These are phyloP conservation scores for Machimus atricapillus DNA, from an alignment of 2,888 invertebrate genomes.

Conservation along the genomic window DNA sequence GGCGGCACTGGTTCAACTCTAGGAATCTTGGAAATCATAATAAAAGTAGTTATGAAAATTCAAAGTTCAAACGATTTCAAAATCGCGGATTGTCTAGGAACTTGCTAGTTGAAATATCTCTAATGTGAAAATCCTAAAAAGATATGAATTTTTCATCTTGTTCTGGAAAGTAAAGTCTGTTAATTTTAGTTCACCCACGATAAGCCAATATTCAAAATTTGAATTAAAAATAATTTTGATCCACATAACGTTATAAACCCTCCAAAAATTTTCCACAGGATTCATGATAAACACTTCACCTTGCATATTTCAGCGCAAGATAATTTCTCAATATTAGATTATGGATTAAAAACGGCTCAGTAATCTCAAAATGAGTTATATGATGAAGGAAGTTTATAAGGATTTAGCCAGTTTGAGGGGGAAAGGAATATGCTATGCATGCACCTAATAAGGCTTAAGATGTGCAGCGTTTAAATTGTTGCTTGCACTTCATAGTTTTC, in stretches of 20 bases:
- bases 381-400: not conserved
- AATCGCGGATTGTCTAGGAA: too few relatives aligned
- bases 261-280: not conserved
- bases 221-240: not conserved
- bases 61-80: too few relatives aligned
- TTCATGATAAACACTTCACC: not conserved
- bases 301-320: not conserved
- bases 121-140: too few relatives aligned
- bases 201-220: too few relatives aligned
- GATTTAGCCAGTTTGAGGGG: not conserved
- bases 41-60: not conserved
- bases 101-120: too few relatives aligned
- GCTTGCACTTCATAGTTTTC: not conserved
- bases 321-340: not conserved
- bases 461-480: not conserved
- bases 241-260: not conserved
- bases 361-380: not conserved
- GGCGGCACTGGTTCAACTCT: not conserved
- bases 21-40: too few relatives aligned
- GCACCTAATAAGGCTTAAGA: not conserved
- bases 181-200: too few relatives aligned
- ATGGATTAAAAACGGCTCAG: not conserved
- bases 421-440: too few relatives aligned
- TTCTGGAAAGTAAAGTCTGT: too few relatives aligned
- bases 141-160: too few relatives aligned